Conservation (phyloP, 2,797 vertebrate genomes). For the Bradypodion pumilum region DNA sequence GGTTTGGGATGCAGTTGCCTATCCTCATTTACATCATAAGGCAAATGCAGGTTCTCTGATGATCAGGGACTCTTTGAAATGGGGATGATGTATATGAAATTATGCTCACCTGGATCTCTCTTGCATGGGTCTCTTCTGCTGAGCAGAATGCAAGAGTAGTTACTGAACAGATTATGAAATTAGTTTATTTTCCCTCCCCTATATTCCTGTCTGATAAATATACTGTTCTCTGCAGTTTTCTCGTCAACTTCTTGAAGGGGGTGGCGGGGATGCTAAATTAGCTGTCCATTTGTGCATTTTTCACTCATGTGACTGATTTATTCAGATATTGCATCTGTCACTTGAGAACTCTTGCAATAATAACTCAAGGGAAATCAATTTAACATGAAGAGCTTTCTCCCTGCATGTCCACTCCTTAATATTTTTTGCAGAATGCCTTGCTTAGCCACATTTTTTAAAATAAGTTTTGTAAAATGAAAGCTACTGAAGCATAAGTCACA, state of each 20-base stretch:
- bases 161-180: slow-evolving; percentile 38
- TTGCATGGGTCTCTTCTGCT: neutral
- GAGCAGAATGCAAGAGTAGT: neutral
- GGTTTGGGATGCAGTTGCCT: neutral
- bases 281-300: slow-evolving; percentile 61
- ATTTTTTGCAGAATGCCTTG: slow-evolving; percentile 48
- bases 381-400: slow-evolving; percentile 60
- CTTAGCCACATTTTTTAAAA: slow-evolving; percentile 54
- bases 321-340: slow-evolving; percentile 37
- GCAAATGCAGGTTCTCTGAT: neutral
- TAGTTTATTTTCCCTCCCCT: slow-evolving; percentile 45
- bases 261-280: slow-evolving; percentile 56
- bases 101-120: neutral
- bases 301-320: slow-evolving; percentile 59
- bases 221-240: slow-evolving; percentile 56
- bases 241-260: slow-evolving; percentile 57
- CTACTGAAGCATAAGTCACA: slow-evolving; percentile 72
- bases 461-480: slow-evolving; percentile 73
- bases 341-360: slow-evolving; percentile 60
- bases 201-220: slow-evolving; percentile 49
- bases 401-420: slow-evolving; percentile 29
- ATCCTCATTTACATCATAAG: neutral
- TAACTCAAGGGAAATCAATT: slow-evolving; percentile 66
- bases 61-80: neutral
- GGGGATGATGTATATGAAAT: neutral